These are phyloP conservation scores for Crypturellus undulatus DNA, from an alignment of 2,113 vertebrate genomes.

Conservation along the genomic window DNA sequence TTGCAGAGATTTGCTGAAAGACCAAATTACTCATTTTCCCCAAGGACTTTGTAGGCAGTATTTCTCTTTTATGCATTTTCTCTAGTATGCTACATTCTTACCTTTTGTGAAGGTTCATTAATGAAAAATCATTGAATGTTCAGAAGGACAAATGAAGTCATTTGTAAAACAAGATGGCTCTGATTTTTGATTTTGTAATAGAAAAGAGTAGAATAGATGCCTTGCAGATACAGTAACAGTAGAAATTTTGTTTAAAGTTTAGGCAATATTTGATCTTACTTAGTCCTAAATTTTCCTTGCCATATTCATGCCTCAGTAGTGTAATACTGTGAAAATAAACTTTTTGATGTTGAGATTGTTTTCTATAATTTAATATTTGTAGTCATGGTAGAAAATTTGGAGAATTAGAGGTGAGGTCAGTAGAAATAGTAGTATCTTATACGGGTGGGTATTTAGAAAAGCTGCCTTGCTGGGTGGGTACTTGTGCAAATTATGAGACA, in stretches of 20 bases:
- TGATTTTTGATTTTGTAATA: background rate
- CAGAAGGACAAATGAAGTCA: background rate
- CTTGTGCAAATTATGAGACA: background rate
- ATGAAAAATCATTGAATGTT: background rate
- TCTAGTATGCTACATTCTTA: background rate
- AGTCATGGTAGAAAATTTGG: background rate
- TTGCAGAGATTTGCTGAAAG: background rate
- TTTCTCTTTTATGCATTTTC: background rate
- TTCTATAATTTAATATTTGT: background rate
- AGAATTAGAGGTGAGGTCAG: background rate
- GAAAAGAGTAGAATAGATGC: background rate
- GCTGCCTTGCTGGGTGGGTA: fast-evolving
- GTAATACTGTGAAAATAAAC: background rate
- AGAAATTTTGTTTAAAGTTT: background rate
- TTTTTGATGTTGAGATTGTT: background rate
- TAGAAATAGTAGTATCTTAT: background rate
- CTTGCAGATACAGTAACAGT: background rate
- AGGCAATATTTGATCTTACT: background rate
- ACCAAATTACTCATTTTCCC: background rate
- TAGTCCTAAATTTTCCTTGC: background rate
- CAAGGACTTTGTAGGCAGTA: background rate
- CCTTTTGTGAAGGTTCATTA: background rate
- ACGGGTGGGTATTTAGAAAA: background rate
- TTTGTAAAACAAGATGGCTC: background rate
- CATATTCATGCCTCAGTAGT: background rate